Evolutionary conservation across 2,113 vertebrate genomes (phyloP).

Genomic region (Trogon melanurus): DNA sequence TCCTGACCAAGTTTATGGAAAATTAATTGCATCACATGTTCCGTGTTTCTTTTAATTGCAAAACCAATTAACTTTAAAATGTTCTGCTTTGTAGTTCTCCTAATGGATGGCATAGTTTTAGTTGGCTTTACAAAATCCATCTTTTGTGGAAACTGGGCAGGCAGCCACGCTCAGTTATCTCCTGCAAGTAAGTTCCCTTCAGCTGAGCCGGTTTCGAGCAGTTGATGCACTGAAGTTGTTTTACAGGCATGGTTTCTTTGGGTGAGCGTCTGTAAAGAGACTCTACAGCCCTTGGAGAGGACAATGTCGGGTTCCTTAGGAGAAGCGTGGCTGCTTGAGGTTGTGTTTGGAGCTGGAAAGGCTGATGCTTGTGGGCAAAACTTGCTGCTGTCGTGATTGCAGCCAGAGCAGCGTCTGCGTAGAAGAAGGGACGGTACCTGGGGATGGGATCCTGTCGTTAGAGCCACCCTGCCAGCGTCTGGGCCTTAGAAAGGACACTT

Average conservation of each 20-base stretch:
- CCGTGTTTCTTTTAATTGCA: slow-evolving; percentile 54
- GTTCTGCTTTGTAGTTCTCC: slow-evolving; percentile 57
- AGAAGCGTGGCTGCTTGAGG: rapidly evolving
- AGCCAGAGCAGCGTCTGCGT: not conserved
- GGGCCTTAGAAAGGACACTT: not conserved
- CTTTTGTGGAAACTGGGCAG: slow-evolving; percentile 46
- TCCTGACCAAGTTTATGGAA: slow-evolving; percentile 26
- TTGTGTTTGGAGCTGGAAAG: not conserved
- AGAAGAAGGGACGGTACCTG: not conserved
- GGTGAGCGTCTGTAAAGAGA: not conserved
- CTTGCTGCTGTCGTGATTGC: not conserved
- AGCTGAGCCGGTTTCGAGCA: not conserved
- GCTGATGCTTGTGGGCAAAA: not conserved
- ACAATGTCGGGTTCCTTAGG: not conserved
- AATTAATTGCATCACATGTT: slow-evolving; percentile 58
- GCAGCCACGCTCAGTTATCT: slow-evolving; percentile 31
- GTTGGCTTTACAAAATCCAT: slow-evolving; percentile 42
- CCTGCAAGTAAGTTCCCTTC: not conserved
- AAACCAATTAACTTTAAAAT: slow-evolving; percentile 65
- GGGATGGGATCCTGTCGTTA: too few species aligned
- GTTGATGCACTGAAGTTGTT: not conserved
- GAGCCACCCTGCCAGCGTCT: not conserved
- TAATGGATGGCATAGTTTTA: slow-evolving; percentile 44
- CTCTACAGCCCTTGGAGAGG: not conserved
- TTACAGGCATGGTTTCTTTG: not conserved